phyloP scores from a whole-genome alignment of 2,113 vertebrate species.

The Mirounga angustirostris region DNA sequence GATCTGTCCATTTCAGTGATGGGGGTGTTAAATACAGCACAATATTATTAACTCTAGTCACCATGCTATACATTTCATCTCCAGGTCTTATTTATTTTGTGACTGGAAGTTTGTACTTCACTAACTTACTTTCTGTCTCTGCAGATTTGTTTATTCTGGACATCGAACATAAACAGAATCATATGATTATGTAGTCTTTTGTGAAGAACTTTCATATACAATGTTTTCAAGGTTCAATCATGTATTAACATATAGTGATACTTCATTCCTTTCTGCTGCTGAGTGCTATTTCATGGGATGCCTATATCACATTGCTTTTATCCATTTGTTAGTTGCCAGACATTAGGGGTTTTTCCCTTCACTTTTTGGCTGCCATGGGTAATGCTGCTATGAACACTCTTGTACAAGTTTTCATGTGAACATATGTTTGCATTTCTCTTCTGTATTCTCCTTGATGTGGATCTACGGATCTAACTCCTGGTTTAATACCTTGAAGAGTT shows the following conservation, averaged over 20 bases:
- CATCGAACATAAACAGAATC: neutral
- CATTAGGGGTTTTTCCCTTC: neutral
- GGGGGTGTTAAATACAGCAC: no score
- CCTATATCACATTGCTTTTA: neutral
- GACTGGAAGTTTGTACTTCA: no score
- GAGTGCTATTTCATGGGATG: neutral
- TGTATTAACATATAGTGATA: neutral
- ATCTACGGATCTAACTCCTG: neutral
- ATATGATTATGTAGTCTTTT: neutral
- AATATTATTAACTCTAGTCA: no score
- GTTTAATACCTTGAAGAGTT: neutral
- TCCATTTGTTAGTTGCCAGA: neutral
- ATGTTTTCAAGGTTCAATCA: neutral
- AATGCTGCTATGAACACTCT: neutral
- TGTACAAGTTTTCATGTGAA: neutral
- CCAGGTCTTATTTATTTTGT: no score
- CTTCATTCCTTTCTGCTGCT: neutral
- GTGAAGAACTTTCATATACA: neutral
- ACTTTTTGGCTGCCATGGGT: neutral
- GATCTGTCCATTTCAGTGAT: no score
- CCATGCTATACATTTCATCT: no score
- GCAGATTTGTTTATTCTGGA: neutral
- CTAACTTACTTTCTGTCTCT: no score
- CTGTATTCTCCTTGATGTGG: neutral
- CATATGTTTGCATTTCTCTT: neutral